Base-by-base conservation (phyloP, 2,113 vertebrate species). In the Hemicordylus capensis region DNA sequence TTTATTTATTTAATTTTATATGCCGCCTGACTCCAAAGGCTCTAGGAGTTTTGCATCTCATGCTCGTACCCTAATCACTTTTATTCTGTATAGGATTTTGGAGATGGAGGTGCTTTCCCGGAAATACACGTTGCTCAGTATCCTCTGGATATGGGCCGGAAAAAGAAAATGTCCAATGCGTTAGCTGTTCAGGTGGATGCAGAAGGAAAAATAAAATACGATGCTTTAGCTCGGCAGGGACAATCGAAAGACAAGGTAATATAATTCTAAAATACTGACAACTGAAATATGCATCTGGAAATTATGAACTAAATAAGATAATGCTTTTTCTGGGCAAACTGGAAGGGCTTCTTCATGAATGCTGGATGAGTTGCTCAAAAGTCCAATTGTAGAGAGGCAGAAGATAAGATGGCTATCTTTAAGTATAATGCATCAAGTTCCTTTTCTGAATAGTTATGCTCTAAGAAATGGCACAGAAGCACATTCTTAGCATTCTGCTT, bases 121-220 rank as follows among this genome's bases (percentile, higher is more conserved):
- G 99, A 99, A 95, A 98, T 99, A 89, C 98, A 99, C 0, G 97
- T 99, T 95, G 99, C 98, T 85, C 99, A 99, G 79, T 99, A 98
- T 94, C 99, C 99, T 12, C 88, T 98, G 96, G 99, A 99, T 91
- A 99, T 99, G 98, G 98, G 98, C 7, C 95, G 98, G 66, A 99
- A 98, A 95, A 99, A 98, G 94, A 98, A 97, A 93, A 98, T 97
- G 56, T 98, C 98, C 63, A 99, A 99, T 88, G 98, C 99, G 54
- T 92, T 99, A 91, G 98, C 99, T 3, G 96, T 99, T 87, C 99
- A 99, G 85, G 99, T 99, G 89, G 98, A 99, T 70, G 97, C 98
- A 17, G 99, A 99, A 93, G 99, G 98, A 86, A 99, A 99, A 90
- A 97, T 99, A 87, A 99, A 99, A 91, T 99, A 99, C 14, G 99